Evolutionary conservation across 2,113 vertebrate species (phyloP), one percentile per base, ranked within the genome.

Genomic region (Cephalopterus ornatus): DNA sequence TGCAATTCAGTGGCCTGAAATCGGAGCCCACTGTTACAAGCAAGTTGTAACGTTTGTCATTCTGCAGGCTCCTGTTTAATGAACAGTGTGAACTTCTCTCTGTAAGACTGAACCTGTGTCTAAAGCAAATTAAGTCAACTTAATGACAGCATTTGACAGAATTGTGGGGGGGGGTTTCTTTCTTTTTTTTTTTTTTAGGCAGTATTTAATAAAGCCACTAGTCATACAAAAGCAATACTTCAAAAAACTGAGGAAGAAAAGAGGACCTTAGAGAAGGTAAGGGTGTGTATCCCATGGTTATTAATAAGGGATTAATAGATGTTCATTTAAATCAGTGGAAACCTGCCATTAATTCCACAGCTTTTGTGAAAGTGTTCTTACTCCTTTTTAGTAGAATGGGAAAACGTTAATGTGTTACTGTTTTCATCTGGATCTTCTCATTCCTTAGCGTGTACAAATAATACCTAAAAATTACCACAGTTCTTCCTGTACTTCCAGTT

Each of bases 191-290:
- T 94, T 82, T 88, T 47, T 12, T 78, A 99, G 99, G 98, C 98
- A 82, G 97, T 99, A 52, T 98, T 99, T 72, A 98, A 98, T 92
- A 99, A 99, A 98, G 99, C 99, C 76, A 99, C 99, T 4, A 97
- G 97, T 94, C 99, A 99, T 81, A 99, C 98, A 28, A 98, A 99
- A 92, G 98, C 95, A 74, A 92, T 99, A 59, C 98, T 99, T 92
- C 98, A 99, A 96, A 99, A 99, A 97, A 98, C 97, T 37, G 98
- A 99, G 94, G 98, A 99, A 71, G 98, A 98, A 79, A 98, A 98
- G 93, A 99, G 98, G 97, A 98, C 97, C 74, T 97, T 99, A 72
- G 99, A 99, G 97, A 99, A 99, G 98, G 99, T 99, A 92, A 95
- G 70, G 56, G 15, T 26, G 12, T 23, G 19, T 37, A 87, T 58